Conservation (phyloP, 2,797 vertebrate species). For the Poecilia velifera region DNA sequence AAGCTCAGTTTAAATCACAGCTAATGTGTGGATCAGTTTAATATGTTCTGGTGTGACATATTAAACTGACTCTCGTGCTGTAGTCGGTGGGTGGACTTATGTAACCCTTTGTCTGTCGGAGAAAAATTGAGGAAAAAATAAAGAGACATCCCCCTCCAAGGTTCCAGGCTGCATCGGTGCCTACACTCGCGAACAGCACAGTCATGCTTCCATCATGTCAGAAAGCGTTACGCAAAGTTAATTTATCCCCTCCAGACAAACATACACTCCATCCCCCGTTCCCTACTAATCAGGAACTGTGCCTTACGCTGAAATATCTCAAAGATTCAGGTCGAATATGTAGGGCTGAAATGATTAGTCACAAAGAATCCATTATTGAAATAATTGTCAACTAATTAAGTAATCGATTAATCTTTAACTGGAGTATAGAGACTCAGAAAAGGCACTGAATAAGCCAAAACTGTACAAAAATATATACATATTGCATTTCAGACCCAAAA, state of each 20-base stretch:
- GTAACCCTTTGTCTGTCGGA: conserved; percentile 54
- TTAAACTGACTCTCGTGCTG: conserved; percentile 7
- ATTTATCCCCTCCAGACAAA: conserved; percentile 2
- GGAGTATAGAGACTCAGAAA: too few species aligned
- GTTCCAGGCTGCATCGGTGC: conserved; percentile 37
- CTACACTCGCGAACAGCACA: conserved; percentile 3
- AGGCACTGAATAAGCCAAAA: too few species aligned
- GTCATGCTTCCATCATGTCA: conserved; percentile 21
- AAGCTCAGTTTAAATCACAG: conserved; percentile 1
- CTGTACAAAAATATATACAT: too few species aligned
- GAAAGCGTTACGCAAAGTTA: conserved; percentile 13
- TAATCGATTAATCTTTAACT: too few species aligned
- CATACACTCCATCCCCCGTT: neutral
- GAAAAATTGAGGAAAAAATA: conserved; percentile 37
- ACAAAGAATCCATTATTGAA: too few species aligned
- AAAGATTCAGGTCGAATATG: neutral
- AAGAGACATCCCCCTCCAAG: conserved; percentile 57
- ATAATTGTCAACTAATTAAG: too few species aligned
- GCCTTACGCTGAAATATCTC: neutral
- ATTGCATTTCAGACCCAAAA: too few species aligned
- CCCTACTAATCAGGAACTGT: neutral
- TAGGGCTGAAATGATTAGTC: too few species aligned
- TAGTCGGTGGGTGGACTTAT: conserved; percentile 42
- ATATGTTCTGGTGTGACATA: neutral
- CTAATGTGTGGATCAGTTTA: conserved; percentile 6